phyloP scores from a whole-genome alignment of 2,888 invertebrate species.

The Mythimna albipuncta region DNA sequence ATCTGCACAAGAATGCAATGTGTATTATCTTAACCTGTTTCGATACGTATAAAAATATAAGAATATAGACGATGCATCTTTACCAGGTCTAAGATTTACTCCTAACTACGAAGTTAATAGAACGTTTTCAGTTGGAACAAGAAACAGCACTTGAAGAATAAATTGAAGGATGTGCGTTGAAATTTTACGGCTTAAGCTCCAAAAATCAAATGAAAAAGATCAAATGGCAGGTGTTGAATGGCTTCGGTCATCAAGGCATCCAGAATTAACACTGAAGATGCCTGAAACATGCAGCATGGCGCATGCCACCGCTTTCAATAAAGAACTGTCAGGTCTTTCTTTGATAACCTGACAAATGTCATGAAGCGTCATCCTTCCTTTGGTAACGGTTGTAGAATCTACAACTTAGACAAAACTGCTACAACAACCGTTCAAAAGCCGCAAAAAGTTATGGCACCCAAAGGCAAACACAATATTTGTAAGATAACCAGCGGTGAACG shows the following conservation, averaged over 20 bases:
- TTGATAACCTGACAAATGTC: conserved; percentile 45
- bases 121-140: conserved; percentile 11
- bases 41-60: neutral
- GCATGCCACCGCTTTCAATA: conserved; percentile 31
- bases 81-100: conserved; percentile 2
- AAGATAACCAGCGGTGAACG: conserved; percentile 28
- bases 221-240: no score
- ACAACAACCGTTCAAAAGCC: conserved; percentile 31
- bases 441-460: conserved; percentile 41
- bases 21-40: neutral
- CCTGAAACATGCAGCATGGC: no score
- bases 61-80: neutral
- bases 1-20: conserved; percentile 4
- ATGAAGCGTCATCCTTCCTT: conserved; percentile 43
- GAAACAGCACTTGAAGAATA: neutral
- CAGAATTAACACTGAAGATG: no score
- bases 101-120: conserved; percentile 6
- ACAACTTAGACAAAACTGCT: conserved; percentile 28
- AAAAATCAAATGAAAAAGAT: neutral
- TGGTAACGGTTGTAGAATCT: conserved; percentile 17
- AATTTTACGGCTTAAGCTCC: conserved; percentile 2
- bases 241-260: no score
- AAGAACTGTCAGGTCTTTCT: conserved; percentile 45
- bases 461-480: conserved; percentile 29
- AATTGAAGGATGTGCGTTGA: conserved; percentile 5